phyloP scores from a whole-genome alignment of 2,888 invertebrate species.

The Myathropa florea region DNA sequence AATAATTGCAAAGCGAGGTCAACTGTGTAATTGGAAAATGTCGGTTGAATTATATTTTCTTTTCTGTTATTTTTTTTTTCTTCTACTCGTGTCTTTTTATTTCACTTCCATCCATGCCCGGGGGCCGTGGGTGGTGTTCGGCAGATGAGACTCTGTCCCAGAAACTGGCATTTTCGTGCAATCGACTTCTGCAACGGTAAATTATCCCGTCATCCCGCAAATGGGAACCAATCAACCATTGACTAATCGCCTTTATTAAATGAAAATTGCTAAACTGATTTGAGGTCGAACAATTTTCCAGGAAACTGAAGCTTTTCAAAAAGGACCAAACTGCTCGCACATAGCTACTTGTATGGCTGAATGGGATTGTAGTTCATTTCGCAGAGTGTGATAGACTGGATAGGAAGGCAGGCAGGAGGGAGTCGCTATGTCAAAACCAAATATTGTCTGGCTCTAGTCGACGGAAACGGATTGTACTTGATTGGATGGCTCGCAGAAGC shows the following conservation, averaged over 20 bases:
- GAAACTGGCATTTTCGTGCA: constrained; percentile 38
- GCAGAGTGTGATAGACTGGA: neutral
- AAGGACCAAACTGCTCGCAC: constrained; percentile 52
- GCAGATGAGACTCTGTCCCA: neutral
- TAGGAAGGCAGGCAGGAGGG: neutral
- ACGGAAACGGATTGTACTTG: neutral
- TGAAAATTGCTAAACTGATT: constrained; percentile 70
- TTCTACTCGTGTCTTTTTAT: neutral
- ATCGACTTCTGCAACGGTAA: constrained; percentile 60
- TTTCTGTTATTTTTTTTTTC: neutral
- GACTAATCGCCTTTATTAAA: constrained; percentile 69
- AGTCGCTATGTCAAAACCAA: constrained; percentile 55
- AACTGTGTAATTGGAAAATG: constrained; percentile 71
- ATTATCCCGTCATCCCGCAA: constrained; percentile 59
- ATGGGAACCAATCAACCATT: constrained; percentile 65
- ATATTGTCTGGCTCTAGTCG: constrained; percentile 14
- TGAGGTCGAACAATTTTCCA: constrained; percentile 66
- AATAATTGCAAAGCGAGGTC: constrained; percentile 70
- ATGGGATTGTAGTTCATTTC: constrained; percentile 32
- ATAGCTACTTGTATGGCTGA: constrained; percentile 7
- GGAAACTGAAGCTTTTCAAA: constrained; percentile 59
- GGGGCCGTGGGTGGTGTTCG: neutral
- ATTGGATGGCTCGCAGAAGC: neutral
- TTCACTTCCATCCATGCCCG: constrained; percentile 8
- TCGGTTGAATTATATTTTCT: constrained; percentile 44